These are phyloP conservation scores for Syngnathus typhle DNA, from an alignment of 2,113 vertebrate species.

Conservation along the genomic window DNA sequence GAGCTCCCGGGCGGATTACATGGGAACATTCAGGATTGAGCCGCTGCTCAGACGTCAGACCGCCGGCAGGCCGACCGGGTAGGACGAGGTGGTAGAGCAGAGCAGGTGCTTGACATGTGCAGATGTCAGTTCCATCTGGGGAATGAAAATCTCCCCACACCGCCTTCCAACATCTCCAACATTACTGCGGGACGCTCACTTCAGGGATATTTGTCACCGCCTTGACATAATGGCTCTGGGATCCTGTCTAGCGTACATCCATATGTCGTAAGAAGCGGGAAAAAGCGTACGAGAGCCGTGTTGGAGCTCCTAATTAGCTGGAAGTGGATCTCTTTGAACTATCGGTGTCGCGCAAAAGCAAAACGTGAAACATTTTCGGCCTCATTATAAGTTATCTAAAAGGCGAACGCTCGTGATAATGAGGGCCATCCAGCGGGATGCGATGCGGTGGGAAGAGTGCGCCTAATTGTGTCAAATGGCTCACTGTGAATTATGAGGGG, in stretches of 20 bases:
- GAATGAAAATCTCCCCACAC: conserved; percentile 35
- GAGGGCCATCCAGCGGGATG: conserved; percentile 66
- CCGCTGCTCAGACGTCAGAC: conserved; percentile 42
- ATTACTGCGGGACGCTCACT: conserved; percentile 39
- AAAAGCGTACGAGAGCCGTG: conserved; percentile 58
- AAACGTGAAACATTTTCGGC: conserved; percentile 68
- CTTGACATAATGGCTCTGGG: conserved; percentile 53
- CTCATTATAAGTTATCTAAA: conserved; percentile 74
- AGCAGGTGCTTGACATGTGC: conserved; percentile 46
- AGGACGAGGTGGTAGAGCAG: conserved; percentile 42
- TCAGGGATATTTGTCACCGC: conserved; percentile 57
- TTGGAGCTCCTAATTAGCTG: conserved; percentile 70
- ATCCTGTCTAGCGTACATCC: conserved; percentile 49
- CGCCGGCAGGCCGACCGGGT: conserved; percentile 4
- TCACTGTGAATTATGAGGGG: conserved; percentile 61
- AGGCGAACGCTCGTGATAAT: conserved; percentile 66
- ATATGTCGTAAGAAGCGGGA: conserved; percentile 59
- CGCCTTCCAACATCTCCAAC: conserved; percentile 36
- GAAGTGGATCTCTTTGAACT: conserved; percentile 67
- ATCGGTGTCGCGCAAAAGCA: conserved; percentile 63
- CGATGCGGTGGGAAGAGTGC: conserved; percentile 55
- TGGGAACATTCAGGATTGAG: conserved; percentile 33
- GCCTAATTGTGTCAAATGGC: conserved; percentile 71
- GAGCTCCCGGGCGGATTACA: conserved; percentile 42
- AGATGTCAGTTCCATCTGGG: conserved; percentile 44